Evolutionary conservation across 1,140 invertebrate species (phyloP), one percentile per base, ranked within the genome.

Genomic region (Bombyx mandarina): DNA sequence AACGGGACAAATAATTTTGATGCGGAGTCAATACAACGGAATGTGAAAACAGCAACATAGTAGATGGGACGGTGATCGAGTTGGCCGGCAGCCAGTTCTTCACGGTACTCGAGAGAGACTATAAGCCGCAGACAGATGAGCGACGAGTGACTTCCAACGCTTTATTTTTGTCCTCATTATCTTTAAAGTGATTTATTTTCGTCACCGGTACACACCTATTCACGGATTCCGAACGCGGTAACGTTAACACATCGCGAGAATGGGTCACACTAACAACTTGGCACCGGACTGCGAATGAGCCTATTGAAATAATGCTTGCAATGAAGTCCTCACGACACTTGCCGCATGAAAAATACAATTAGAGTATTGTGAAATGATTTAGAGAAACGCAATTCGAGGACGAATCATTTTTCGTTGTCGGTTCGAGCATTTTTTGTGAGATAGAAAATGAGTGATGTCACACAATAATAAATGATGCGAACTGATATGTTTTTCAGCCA

Each of bases 91-190:
- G 69, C 78, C 82, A 75, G 58, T 56, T 60, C 43, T 67, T 64
- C 8, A 35, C 48, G n/a, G 8, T 50, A 50, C 48, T 26, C 65
- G 67, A 71, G 2, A 18, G 71, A 75, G 71, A 71, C 70, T 75
- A 81, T 81, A 74, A 70, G 65, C 71, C 75, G 66, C 70, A 66
- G 67, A 73, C 69, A 57, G 79, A 75, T 71, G 71, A 80, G 68
- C 75, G 78, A 76, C 75, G 71, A 79, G 56, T 73, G 72, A 78
- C 69, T 79, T 75, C 72, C 77, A 75, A 66, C 69, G 69, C 75
- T 86, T 83, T 86, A 86, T 86, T 86, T 86, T 83, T 72, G 77
- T 75, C 76, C 77, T 83, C 79, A 84, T 84, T 86, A 86, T 84
- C 73, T 75, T 75, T 69, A 65, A 75, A 83, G 79, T 82, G 81